These are phyloP conservation scores for Stenolophus ochropezus DNA, from an alignment of 2,888 invertebrate genomes.

Conservation along the genomic window DNA sequence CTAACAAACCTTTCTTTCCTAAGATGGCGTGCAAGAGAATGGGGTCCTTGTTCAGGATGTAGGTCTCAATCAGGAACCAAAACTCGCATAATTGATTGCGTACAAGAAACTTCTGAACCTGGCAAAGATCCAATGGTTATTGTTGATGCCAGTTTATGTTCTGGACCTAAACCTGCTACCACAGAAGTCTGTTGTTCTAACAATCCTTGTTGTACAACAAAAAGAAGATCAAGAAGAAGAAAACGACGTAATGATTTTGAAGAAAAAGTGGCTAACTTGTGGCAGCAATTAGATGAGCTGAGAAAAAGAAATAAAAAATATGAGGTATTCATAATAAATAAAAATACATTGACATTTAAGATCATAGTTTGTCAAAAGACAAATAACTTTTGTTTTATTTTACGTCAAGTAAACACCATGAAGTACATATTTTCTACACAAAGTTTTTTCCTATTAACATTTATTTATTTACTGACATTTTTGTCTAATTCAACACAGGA, in stretches of 20 bases:
- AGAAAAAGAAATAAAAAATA: neutral
- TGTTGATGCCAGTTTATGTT: conserved; percentile 70
- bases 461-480: neutral
- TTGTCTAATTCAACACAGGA: neutral
- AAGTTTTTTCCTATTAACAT: neutral
- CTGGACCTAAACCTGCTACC: conserved; percentile 66
- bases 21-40: conserved; percentile 80
- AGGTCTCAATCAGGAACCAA: conserved; percentile 72
- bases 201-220: conserved; percentile 64
- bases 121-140: conserved; percentile 73
- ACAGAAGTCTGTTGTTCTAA: conserved; percentile 68
- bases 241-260: neutral
- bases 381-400: neutral
- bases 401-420: neutral
- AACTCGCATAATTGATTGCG: conserved; percentile 74
- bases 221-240: neutral
- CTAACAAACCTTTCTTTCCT: too few relatives aligned
- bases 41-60: conserved; percentile 79
- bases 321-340: neutral
- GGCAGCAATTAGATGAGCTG: conserved; percentile 65
- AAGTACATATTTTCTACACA: neutral
- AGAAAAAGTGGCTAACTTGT: neutral
- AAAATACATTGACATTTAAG: too few relatives aligned
- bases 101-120: conserved; percentile 71
- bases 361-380: neutral